phyloP scores from a whole-genome alignment of 2,797 vertebrate species.

The Odontamblyopus lacepedii region DNA sequence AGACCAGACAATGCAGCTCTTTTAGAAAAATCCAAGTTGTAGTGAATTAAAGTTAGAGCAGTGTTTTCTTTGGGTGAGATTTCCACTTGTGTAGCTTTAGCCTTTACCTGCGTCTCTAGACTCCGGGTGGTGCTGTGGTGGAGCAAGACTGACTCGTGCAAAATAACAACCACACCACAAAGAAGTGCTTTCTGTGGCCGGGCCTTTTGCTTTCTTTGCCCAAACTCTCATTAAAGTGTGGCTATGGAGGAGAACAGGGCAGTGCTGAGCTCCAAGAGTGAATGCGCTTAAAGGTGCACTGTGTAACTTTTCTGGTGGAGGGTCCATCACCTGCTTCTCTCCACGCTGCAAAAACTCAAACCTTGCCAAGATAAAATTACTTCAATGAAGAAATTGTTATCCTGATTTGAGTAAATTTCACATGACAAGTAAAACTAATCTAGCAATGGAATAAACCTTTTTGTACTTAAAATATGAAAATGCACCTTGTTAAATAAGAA shows the following conservation, averaged over 20 bases:
- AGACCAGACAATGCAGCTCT: conserved; percentile 54
- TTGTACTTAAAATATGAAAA: no score
- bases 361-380: no score
- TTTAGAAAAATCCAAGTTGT: conserved; percentile 54
- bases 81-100: conserved; percentile 45
- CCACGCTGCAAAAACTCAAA: no score
- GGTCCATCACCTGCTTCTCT: no score
- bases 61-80: conserved; percentile 70
- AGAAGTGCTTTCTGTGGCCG: conserved; percentile 57
- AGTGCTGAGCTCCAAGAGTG: conserved; percentile 30
- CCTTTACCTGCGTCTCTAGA: conserved; percentile 29
- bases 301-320: no score
- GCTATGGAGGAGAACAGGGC: conserved; percentile 42
- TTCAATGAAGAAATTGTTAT: no score
- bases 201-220: conserved; percentile 56
- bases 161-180: conserved; percentile 47
- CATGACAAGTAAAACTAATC: no score
- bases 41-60: conserved; percentile 39
- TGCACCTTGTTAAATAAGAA: no score
- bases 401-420: no score
- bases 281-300: conserved; percentile 26
- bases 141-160: conserved; percentile 21
- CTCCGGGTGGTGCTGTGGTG: conserved; percentile 18
- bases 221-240: conserved; percentile 47
- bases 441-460: no score